These are phyloP conservation scores for Podarcis cretensis DNA, from an alignment of 2,113 vertebrate genomes.

Conservation along the genomic window DNA sequence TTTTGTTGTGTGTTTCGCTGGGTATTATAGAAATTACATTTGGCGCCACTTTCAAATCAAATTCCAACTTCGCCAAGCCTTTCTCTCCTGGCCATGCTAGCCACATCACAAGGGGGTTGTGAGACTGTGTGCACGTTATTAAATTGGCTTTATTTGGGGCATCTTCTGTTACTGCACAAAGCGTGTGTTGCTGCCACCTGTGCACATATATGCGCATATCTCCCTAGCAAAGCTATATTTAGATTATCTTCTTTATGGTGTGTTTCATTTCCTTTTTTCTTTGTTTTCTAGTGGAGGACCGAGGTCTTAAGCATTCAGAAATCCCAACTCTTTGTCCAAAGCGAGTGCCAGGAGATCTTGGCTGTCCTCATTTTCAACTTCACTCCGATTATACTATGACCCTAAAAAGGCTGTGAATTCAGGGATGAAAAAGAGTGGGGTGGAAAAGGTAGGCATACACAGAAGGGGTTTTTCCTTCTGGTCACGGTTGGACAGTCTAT, in stretches of 20 bases:
- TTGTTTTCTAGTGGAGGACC: neutral
- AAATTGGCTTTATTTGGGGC: neutral
- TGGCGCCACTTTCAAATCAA: neutral
- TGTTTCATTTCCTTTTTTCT: constrained; percentile 2
- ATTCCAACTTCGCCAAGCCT: neutral
- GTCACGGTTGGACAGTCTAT: no score
- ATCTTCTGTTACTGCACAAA: neutral
- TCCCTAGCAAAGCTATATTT: neutral
- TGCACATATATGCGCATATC: neutral
- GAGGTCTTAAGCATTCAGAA: neutral
- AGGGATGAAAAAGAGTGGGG: neutral
- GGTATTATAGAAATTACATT: neutral
- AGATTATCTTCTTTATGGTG: constrained; percentile 9
- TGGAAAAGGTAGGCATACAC: no score
- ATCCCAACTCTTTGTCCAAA: neutral
- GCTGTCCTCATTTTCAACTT: neutral
- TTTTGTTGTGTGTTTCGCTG: neutral
- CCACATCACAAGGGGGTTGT: no score
- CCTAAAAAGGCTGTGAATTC: neutral
- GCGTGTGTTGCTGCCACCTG: neutral
- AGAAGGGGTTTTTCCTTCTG: neutral
- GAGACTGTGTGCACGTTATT: neutral
- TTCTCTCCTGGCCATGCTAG: neutral
- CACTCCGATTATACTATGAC: neutral
- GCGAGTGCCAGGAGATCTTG: neutral